Base-by-base conservation (phyloP, 2,797 vertebrate species). In the Leptatherina wallacei region DNA sequence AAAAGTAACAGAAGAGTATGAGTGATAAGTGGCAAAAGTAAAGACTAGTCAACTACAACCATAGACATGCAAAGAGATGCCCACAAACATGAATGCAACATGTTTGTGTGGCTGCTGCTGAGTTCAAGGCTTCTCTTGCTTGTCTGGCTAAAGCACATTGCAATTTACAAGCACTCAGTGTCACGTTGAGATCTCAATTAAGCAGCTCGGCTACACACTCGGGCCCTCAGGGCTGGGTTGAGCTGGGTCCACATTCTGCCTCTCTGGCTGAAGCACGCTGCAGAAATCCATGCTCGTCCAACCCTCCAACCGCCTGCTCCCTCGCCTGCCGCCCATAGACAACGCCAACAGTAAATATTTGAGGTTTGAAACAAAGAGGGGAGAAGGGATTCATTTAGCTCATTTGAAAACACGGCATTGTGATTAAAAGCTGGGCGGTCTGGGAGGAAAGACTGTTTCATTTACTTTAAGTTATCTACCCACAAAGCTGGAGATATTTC, bases 131-230 rank as follows among this genome's bases (percentile, higher is more conserved):
- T 82, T 68, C 77, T 79, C 56, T 71, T 47, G 84, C 77, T 87
- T 83, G 91, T 92, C 91, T 94, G 91, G 90, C 88, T 32, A 32
- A 69, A 78, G 85, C 90, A 93, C 89, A 86, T 89, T 94, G 91
- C 93, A 93, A 93, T 94, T 95, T 93, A 93, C 87, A 88, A 91
- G 90, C 73, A 73, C 89, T 93, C 89, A 89, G 89, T 93, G 93
- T 94, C 94, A 94, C 82, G 70, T 88, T 93, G 93, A 94, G 92
- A 93, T 94, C 94, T 94, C 94, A 94, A 94, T 95, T 94, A 93
- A 93, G 91, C 85, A 86, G 82, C 84, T 81, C 81, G 76, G 83
- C 83, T 83, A 87, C 81, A 89, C 74, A 73, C 69, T 72, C 58
- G 0, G 67, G 83, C 85, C 90, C 86, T 75, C 75, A 1, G 88